These are phyloP conservation scores for Bubo bubo DNA, from an alignment of 2,113 vertebrate species.

Conservation along the genomic window DNA sequence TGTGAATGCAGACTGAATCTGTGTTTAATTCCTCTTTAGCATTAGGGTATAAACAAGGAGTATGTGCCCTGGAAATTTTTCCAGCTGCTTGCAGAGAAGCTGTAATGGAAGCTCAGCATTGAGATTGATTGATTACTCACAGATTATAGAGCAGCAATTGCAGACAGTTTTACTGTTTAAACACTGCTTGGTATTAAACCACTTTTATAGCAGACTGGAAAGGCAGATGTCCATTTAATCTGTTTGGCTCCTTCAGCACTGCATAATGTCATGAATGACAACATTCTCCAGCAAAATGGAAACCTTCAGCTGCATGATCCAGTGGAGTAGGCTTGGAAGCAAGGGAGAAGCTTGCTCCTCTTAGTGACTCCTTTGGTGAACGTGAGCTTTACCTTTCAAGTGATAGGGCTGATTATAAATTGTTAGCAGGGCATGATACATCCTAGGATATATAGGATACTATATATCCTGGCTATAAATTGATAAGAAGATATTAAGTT, in stretches of 20 bases:
- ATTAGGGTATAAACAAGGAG: slow-evolving; percentile 11
- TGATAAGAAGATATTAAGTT: neutral
- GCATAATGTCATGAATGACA: neutral
- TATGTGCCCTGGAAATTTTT: slow-evolving; percentile 20
- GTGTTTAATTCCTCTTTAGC: slow-evolving; percentile 18
- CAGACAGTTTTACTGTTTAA: slow-evolving; percentile 56
- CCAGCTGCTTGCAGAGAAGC: slow-evolving; percentile 1
- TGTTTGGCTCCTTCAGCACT: neutral
- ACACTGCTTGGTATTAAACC: slow-evolving; percentile 46
- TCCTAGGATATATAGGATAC: neutral
- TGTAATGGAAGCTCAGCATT: neutral
- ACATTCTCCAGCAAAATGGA: neutral
- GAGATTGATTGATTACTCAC: slow-evolving; percentile 31
- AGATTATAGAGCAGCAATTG: slow-evolving; percentile 49
- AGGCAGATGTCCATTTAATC: slow-evolving; percentile 59
- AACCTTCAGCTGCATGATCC: neutral
- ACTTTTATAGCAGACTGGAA: slow-evolving; percentile 29
- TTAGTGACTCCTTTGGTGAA: neutral
- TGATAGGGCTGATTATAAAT: neutral
- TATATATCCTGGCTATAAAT: neutral
- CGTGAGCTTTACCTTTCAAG: neutral
- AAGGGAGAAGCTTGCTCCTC: neutral
- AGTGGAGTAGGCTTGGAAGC: neutral
- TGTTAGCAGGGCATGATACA: neutral
- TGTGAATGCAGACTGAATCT: neutral